Conservation (phyloP, 2,888 invertebrate genomes). For the Oscheius onirici region DNA sequence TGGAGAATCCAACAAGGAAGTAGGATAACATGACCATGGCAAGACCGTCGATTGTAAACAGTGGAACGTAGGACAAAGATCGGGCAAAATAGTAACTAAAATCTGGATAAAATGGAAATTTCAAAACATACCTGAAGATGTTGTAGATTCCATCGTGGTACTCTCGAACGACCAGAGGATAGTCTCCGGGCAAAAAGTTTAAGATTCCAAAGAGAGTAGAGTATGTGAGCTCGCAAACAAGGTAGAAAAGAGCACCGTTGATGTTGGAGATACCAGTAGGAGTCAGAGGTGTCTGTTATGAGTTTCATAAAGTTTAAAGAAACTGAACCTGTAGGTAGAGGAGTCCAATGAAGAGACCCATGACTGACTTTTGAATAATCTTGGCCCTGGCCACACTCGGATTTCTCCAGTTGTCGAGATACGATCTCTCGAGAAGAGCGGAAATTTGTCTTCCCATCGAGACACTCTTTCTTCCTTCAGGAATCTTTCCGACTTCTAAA, state of each 20-base stretch:
- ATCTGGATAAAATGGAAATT: not conserved
- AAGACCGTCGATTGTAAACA: constrained; percentile 79
- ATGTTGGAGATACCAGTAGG: constrained; percentile 93
- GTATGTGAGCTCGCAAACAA: constrained; percentile 77
- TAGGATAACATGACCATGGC: constrained; percentile 86
- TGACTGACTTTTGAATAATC: constrained; percentile 66
- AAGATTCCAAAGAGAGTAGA: constrained; percentile 92
- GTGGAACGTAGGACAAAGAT: constrained; percentile 66
- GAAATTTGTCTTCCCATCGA: constrained; percentile 43
- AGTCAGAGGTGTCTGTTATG: constrained; percentile 66
- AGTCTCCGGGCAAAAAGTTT: constrained; percentile 86
- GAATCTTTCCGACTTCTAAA: constrained; percentile 38
- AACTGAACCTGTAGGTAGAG: constrained; percentile 77
- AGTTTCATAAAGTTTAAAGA: not conserved
- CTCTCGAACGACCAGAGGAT: constrained; percentile 90
- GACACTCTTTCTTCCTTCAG: constrained; percentile 41
- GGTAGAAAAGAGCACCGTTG: constrained; percentile 89
- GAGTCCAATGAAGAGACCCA: constrained; percentile 80
- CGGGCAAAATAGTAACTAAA: constrained; percentile 64
- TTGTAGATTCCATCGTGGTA: constrained; percentile 90
- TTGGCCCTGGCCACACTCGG: constrained; percentile 65
- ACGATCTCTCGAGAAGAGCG: constrained; percentile 41
- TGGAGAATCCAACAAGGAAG: constrained; percentile 82
- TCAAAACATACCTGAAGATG: constrained; percentile 68
- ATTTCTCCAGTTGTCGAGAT: constrained; percentile 68